A percentile compares a stretch with the other conserved stretches of the same genome.
These are phyloP conservation scores for Hypolimnas misippus DNA, from an alignment of 2,888 invertebrate genomes.

Conservation along the genomic window DNA sequence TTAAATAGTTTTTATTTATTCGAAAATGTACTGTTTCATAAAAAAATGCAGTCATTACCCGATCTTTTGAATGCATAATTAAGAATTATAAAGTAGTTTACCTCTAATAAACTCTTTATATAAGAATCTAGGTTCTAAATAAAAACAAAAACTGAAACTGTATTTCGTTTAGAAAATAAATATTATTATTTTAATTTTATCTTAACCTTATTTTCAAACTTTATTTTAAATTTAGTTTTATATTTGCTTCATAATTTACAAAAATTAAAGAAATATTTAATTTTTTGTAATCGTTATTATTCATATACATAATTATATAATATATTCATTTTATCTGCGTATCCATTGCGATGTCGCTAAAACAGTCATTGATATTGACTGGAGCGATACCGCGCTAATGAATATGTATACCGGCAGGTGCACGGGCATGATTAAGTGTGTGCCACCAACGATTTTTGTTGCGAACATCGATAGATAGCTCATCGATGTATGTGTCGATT, in stretches of 20 bases:
- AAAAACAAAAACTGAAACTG: slow-evolving; percentile 3
- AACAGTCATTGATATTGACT: slow-evolving; percentile 73
- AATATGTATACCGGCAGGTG: slow-evolving; percentile 82
- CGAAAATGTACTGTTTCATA: background rate
- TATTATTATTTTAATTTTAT: background rate
- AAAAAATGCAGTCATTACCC: background rate
- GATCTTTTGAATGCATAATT: slow-evolving; percentile 2
- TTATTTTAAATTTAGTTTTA: background rate
- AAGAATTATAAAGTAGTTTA: background rate
- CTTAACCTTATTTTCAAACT: background rate
- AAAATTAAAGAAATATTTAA: too few relatives aligned
- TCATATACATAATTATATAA: slow-evolving; percentile 4
- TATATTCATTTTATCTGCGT: slow-evolving; percentile 18
- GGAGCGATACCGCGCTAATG: slow-evolving; percentile 71
- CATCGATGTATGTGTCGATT: slow-evolving; percentile 58
- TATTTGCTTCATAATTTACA: too few relatives aligned
- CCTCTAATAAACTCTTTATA: background rate
- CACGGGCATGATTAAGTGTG: slow-evolving; percentile 75
- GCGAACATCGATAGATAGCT: slow-evolving; percentile 63
- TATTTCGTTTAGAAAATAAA: background rate
- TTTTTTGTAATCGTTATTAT: too few relatives aligned
- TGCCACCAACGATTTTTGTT: slow-evolving; percentile 77
- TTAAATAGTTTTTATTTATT: slow-evolving; percentile 20
- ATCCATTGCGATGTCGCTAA: slow-evolving; percentile 51
- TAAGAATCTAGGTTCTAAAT: slow-evolving; percentile 1